These are phyloP conservation scores for Trinectes maculatus DNA, from an alignment of 2,113 vertebrate species.

Conservation along the genomic window DNA sequence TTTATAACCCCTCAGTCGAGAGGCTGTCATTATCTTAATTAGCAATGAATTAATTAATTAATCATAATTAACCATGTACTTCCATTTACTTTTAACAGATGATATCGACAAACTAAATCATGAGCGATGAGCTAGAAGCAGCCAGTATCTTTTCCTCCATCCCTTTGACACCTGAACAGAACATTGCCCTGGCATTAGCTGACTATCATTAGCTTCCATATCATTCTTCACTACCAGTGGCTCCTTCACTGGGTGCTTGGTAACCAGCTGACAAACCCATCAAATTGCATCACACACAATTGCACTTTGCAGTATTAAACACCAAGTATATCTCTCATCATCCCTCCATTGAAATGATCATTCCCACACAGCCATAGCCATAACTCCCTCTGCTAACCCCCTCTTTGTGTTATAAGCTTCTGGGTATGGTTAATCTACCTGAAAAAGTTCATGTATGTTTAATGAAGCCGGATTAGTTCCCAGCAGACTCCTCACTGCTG, in stretches of 20 bases:
- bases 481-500: neutral
- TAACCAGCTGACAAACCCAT: neutral
- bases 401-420: neutral
- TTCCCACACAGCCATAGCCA: neutral
- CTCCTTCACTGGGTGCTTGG: conserved; percentile 4
- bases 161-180: neutral
- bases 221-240: conserved; percentile 5
- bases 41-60: no score
- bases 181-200: neutral
- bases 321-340: neutral
- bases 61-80: neutral
- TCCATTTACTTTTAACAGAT: conserved; percentile 2
- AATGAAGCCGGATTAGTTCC: neutral
- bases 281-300: neutral
- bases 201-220: neutral
- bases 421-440: conserved; percentile 4
- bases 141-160: neutral
- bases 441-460: conserved; percentile 6
- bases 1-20: conserved; percentile 13
- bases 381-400: neutral
- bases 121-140: neutral
- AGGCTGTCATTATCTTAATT: conserved; percentile 5
- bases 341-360: no score
- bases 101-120: no score
- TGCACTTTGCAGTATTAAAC: neutral